These are phyloP conservation scores for Mythimna impura DNA, from an alignment of 2,888 invertebrate genomes.

Conservation along the genomic window DNA sequence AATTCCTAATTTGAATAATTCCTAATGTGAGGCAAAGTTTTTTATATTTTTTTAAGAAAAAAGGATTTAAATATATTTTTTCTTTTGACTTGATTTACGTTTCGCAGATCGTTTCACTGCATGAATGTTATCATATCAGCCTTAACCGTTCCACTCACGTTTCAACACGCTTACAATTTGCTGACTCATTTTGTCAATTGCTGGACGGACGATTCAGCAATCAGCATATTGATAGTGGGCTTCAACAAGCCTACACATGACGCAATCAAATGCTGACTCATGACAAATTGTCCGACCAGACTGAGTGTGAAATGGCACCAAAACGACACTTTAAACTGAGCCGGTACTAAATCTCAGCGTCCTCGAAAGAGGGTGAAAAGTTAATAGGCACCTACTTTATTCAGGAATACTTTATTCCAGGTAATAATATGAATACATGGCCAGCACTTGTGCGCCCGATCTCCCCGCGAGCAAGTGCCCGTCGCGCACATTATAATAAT, in stretches of 20 bases:
- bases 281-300: slow-evolving; percentile 11
- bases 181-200: slow-evolving; percentile 27
- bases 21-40: no score
- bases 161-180: slow-evolving; percentile 15
- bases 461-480: slow-evolving; percentile 64
- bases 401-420: slow-evolving; percentile 41
- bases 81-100: neutral
- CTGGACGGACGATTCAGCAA: slow-evolving; percentile 29
- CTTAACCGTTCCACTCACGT: slow-evolving; percentile 8
- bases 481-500: slow-evolving; percentile 77
- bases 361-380: slow-evolving; percentile 33
- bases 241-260: slow-evolving; percentile 25
- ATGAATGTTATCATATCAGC: slow-evolving; percentile 7
- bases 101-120: slow-evolving; percentile 2
- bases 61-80: neutral
- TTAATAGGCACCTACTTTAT: slow-evolving; percentile 46
- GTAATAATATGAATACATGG: slow-evolving; percentile 53
- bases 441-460: slow-evolving; percentile 62
- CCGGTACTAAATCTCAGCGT: slow-evolving; percentile 28
- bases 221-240: slow-evolving; percentile 30
- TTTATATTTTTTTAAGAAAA: no score
- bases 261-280: slow-evolving; percentile 31
- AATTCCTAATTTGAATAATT: no score
- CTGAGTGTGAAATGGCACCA: slow-evolving; percentile 7
- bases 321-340: slow-evolving; percentile 11